Evolutionary conservation across 2,113 vertebrate genomes (phyloP), one percentile per base, ranked within the genome.

Genomic region (Chaenocephalus aceratus): DNA sequence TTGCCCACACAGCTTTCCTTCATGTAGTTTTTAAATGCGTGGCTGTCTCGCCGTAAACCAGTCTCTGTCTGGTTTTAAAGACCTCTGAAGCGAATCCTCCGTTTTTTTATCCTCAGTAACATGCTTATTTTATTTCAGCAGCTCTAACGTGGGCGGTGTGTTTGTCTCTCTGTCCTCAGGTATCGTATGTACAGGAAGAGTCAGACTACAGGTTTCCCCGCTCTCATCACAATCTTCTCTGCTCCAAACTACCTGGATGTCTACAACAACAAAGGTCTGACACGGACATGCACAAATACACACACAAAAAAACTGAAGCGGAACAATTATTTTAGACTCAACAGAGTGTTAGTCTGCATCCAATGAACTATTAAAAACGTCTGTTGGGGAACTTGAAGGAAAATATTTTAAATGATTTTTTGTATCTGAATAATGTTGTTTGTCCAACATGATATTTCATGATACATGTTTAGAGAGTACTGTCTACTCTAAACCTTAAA

Each of bases 141-240:
- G 63, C 54, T 66, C 7, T 70, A 84, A 84, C 5, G 70, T 82
- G 65, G 84, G 77, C 0, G 69, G 30, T 34, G 68, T 80, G 63
- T 70, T 77, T 80, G 54, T 89, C 36, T 82, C 66, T 77, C 62
- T 83, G 48, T 69, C 59, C 65, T 56, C 79, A 96, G 95, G 68
- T 96, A 96, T 78, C 94, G 95, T 48, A 96, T 96, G 95, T 96
- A 96, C 91, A 94, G 95, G 81, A 96, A 96, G 90, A 96, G 95
- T 79, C 95, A 96, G 89, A 96, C 95, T 23, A 96, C 95, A 53
- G 95, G 95, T 48, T 96, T 96, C 62, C 95, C 95, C n/a, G 95
- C 95, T 41, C 94, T 96, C 88, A 96, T 96, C 87, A 96, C 95
- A 58, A 96, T 96, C 84, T 96, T 96, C 90, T 96, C 95, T 15